Conservation (phyloP, 2,797 vertebrate genomes). For the Nannoperca australis region DNA sequence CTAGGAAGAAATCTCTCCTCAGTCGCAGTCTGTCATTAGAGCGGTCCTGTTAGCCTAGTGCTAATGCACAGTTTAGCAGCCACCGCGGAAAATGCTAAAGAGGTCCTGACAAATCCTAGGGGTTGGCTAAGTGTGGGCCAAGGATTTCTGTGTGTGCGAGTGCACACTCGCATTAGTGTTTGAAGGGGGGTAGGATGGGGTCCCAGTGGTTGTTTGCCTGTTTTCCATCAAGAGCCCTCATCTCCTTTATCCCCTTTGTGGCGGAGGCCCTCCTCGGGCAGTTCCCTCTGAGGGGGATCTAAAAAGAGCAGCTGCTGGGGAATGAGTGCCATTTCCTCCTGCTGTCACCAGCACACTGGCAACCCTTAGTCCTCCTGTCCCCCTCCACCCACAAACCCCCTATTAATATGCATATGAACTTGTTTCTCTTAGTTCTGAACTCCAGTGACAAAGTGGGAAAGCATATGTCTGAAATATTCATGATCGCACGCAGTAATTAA, state of each 20-base stretch:
- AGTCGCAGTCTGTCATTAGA: constrained; percentile 71
- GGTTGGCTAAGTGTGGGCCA: constrained; percentile 80
- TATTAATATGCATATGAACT: constrained; percentile 88
- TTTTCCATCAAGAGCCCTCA: constrained; percentile 90
- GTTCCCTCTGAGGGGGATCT: constrained; percentile 87
- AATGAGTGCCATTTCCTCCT: constrained; percentile 90
- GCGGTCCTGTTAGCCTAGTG: constrained; percentile 83
- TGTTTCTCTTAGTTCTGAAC: constrained; percentile 88
- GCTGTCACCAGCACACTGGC: constrained; percentile 87
- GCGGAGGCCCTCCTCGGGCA: constrained; percentile 84
- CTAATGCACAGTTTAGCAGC: constrained; percentile 91
- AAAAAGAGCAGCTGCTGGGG: constrained; percentile 92
- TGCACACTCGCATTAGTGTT: constrained; percentile 64
- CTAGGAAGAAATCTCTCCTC: constrained; percentile 48
- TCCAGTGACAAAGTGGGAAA: constrained; percentile 88
- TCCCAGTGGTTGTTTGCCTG: constrained; percentile 90
- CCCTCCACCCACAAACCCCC: constrained; percentile 70
- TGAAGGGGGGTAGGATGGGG: constrained; percentile 76
- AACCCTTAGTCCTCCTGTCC: constrained; percentile 78
- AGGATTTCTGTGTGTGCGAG: constrained; percentile 66
- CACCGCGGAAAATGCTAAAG: constrained; percentile 88
- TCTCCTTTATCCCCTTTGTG: constrained; percentile 93
- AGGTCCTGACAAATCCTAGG: constrained; percentile 89
- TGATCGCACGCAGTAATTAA: constrained; percentile 84
- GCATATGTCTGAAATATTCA: constrained; percentile 91